A percentile compares a stretch with the other conserved stretches of the same genome.
Conservation (phyloP, 2,888 invertebrate species). For the Aethes cnicana region DNA sequence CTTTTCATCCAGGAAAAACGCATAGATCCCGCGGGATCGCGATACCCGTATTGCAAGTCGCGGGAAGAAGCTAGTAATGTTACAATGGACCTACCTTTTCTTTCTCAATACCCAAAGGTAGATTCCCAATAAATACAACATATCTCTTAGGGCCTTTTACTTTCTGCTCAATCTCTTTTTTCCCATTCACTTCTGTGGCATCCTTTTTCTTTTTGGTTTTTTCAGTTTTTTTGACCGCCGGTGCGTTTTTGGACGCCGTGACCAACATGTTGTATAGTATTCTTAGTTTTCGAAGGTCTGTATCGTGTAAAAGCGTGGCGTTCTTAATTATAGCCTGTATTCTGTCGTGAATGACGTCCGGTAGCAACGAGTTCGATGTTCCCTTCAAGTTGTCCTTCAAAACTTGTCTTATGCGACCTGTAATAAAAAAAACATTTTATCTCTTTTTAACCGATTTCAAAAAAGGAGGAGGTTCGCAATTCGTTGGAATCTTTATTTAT, state of each 20-base stretch:
- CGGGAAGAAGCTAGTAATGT: not conserved
- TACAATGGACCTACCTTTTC: conserved; percentile 51
- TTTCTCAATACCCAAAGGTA: conserved; percentile 60
- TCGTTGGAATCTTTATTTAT: too few species aligned
- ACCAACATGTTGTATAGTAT: conserved; percentile 69
- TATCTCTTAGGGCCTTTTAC: conserved; percentile 68
- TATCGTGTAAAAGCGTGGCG: conserved; percentile 46
- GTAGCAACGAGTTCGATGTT: conserved; percentile 49
- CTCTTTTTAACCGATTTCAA: not conserved
- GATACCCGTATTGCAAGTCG: too few species aligned
- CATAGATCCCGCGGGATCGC: too few species aligned
- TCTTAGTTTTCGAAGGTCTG: conserved; percentile 61
- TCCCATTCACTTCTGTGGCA: conserved; percentile 29
- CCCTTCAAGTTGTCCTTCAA: conserved; percentile 58
- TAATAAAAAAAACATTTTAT: conserved; percentile 32
- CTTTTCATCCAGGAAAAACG: too few species aligned
- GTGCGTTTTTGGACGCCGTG: conserved; percentile 37
- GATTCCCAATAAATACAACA: conserved; percentile 74
- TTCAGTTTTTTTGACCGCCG: conserved; percentile 17
- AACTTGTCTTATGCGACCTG: conserved; percentile 65
- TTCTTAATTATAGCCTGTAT: conserved; percentile 56
- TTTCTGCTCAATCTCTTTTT: conserved; percentile 37
- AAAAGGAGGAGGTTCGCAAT: too few species aligned
- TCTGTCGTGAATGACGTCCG: conserved; percentile 63
- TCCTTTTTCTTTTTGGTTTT: conserved; percentile 17